Evolutionary conservation across 2,113 vertebrate species (phyloP).

Genomic region (Panthera uncia): DNA sequence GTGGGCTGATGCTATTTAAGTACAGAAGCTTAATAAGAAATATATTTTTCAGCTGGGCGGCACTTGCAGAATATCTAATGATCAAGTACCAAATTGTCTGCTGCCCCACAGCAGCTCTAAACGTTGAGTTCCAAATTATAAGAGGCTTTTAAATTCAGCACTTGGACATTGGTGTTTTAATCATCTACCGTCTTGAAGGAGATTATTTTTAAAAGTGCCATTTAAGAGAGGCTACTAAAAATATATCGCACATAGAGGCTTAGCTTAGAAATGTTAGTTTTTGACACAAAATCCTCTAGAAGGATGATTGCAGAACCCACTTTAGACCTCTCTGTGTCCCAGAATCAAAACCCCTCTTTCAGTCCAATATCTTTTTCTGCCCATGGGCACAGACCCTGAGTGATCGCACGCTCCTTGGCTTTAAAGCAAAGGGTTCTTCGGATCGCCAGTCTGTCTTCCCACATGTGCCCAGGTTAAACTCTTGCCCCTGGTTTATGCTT

Average conservation of each 20-base stretch:
- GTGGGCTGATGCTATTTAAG: slow-evolving; percentile 49
- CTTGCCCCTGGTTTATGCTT: neutral
- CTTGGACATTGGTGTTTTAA: slow-evolving; percentile 50
- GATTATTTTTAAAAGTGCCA: slow-evolving; percentile 65
- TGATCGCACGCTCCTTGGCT: neutral
- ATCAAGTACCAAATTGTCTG: slow-evolving; percentile 19
- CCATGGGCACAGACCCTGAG: accelerated
- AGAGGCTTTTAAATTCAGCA: slow-evolving; percentile 31
- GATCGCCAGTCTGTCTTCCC: neutral
- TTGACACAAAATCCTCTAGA: slow-evolving; percentile 30
- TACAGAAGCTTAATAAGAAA: slow-evolving; percentile 62
- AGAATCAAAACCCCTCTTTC: neutral
- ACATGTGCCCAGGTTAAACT: neutral
- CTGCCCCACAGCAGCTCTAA: neutral
- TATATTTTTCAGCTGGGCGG: slow-evolving; percentile 26
- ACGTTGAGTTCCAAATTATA: neutral
- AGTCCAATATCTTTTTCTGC: neutral
- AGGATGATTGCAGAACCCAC: slow-evolving; percentile 4
- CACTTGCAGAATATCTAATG: slow-evolving; percentile 36
- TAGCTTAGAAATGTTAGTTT: slow-evolving; percentile 64
- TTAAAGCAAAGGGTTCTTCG: neutral
- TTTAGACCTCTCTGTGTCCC: neutral
- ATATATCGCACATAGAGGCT: slow-evolving; percentile 45
- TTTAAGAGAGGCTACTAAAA: slow-evolving; percentile 70
- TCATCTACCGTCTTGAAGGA: slow-evolving; percentile 39